phyloP scores from a whole-genome alignment of 2,888 invertebrate genomes.

The Operophtera brumata region DNA sequence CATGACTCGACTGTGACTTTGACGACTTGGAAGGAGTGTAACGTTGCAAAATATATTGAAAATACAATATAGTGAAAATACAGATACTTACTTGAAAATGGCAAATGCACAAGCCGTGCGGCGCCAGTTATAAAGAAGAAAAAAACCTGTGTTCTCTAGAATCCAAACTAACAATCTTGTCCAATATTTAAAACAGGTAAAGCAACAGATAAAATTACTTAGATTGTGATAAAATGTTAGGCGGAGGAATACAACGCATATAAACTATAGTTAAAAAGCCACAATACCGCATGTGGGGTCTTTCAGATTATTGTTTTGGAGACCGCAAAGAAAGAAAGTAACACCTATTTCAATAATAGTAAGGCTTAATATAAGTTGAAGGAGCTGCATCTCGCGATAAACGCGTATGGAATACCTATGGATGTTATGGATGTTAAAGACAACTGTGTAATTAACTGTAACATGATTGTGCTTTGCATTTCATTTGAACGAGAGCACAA shows the following conservation, averaged over 20 bases:
- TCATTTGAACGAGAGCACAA: conserved; percentile 6
- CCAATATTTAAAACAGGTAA: conserved; percentile 22
- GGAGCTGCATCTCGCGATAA: neutral
- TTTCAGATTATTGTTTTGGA: conserved; percentile 5
- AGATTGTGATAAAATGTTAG: conserved; percentile 21
- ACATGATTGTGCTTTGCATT: conserved; percentile 21
- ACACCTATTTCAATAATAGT: neutral
- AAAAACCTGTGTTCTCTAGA: neutral
- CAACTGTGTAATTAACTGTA: conserved; percentile 30
- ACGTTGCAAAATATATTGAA: too few relatives aligned
- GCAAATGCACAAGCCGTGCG: too few relatives aligned
- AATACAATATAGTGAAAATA: too few relatives aligned
- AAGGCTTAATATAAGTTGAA: neutral
- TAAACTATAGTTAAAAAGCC: conserved; percentile 24
- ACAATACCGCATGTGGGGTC: conserved; percentile 26
- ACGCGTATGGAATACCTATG: conserved; percentile 21
- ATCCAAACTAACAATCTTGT: conserved; percentile 9
- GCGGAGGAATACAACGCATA: conserved; percentile 20
- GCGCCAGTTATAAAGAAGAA: too few relatives aligned
- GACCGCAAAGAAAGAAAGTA: conserved; percentile 1
- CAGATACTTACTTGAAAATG: too few relatives aligned
- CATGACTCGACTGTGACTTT: too few relatives aligned
- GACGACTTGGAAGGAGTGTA: too few relatives aligned
- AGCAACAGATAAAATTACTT: conserved; percentile 20
- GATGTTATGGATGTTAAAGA: conserved; percentile 16